Evolutionary conservation across 2,113 vertebrate genomes (phyloP).

Genomic region (Gymnogyps californianus): DNA sequence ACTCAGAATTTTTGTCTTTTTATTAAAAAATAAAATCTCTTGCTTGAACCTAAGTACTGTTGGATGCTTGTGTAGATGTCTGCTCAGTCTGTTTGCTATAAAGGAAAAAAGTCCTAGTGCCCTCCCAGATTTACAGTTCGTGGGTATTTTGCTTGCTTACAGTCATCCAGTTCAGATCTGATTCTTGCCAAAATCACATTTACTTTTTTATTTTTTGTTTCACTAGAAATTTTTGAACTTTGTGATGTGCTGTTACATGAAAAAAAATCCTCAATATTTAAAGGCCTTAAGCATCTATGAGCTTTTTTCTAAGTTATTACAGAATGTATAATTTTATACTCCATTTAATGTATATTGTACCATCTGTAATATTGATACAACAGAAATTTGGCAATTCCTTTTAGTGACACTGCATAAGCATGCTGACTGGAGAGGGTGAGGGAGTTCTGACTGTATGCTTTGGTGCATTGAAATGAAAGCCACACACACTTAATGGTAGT

Average conservation of each 20-base stretch:
- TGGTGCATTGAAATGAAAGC: constrained; percentile 4
- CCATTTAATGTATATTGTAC: constrained; percentile 54
- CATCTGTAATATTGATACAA: constrained; percentile 43
- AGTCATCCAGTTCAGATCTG: background rate
- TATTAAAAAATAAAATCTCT: constrained; percentile 54
- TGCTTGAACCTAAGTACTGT: constrained; percentile 61
- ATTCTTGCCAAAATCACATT: background rate
- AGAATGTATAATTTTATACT: constrained; percentile 79
- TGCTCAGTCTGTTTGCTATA: constrained; percentile 57
- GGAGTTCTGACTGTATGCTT: constrained; percentile 2
- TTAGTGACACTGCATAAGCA: constrained; percentile 19
- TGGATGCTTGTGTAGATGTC: constrained; percentile 71
- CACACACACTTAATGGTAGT: background rate
- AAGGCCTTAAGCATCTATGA: constrained; percentile 77
- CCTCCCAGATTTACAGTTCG: background rate
- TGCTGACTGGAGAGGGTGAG: background rate
- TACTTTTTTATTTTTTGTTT: constrained; percentile 2
- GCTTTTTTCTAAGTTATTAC: constrained; percentile 68
- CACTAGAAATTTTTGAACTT: constrained; percentile 33
- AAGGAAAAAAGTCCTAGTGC: constrained; percentile 11
- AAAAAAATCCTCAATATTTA: constrained; percentile 68
- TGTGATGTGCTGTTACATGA: constrained; percentile 46
- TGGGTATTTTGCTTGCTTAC: constrained; percentile 52
- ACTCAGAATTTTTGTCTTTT: constrained; percentile 48
- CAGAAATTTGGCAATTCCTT: constrained; percentile 14